phyloP scores from a whole-genome alignment of 2,888 invertebrate genomes.

The Dioctria rufipes region DNA sequence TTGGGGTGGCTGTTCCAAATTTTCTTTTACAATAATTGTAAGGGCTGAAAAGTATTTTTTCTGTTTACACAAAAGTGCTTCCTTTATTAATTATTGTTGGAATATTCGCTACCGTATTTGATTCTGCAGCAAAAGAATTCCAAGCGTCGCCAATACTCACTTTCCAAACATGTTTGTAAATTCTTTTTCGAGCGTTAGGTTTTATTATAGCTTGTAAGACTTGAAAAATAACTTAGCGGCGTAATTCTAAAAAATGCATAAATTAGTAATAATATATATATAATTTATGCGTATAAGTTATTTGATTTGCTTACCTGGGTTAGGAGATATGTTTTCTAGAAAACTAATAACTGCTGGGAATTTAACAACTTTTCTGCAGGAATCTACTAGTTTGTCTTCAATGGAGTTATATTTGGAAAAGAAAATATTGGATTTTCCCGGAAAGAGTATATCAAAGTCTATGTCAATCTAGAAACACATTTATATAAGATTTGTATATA shows the following conservation, averaged over 20 bases:
- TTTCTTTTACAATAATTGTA: too few relatives aligned
- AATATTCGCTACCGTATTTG: not conserved
- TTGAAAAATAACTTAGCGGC: not conserved
- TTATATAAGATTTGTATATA: not conserved
- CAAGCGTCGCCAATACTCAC: not conserved
- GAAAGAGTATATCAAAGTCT: not conserved
- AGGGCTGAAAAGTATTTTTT: not conserved
- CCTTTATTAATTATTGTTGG: not conserved
- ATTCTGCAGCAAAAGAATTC: slow-evolving; percentile 4
- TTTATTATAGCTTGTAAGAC: too few relatives aligned
- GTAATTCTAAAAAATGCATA: not conserved
- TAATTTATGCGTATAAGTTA: not conserved
- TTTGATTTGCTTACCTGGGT: not conserved
- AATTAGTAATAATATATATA: too few relatives aligned
- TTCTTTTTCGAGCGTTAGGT: not conserved
- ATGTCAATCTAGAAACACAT: not conserved
- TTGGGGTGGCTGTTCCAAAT: not conserved
- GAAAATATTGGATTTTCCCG: not conserved
- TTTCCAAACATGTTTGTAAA: not conserved
- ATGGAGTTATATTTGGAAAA: not conserved
- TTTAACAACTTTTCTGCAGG: not conserved
- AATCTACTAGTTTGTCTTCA: not conserved
- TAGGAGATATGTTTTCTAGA: not conserved
- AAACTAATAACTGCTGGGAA: not conserved
- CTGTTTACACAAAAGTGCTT: not conserved